Base-by-base conservation (phyloP, 2,113 vertebrate species). In the Pimephales promelas region DNA sequence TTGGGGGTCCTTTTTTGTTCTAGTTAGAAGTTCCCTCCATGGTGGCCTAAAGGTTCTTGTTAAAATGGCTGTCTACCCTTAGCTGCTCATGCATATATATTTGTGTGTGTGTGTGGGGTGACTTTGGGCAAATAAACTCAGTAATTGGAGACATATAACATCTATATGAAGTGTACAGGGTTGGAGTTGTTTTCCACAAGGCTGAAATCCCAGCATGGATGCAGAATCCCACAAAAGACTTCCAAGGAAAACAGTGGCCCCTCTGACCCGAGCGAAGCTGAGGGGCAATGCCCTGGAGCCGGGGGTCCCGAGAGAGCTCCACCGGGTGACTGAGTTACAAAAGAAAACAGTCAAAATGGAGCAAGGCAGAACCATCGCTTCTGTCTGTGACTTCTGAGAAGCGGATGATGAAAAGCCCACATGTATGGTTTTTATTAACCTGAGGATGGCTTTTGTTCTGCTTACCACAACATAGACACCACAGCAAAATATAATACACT, bases 171-270 rank as follows among this genome's bases (percentile, higher is more conserved):
- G 20, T 61, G 49, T 49, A 52, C 49, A 70, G 61, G 24, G 47
- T 16, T 49, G 52, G 26, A 47, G 28, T 59, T 73, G 57, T 80
- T 79, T 83, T 85, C 70, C 62, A 83, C 34, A 0, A 40, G 73
- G 47, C 31, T 61, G 49, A 80, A 77, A 75, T 87, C 68, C 52
- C 57, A 79, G 75, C 72, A 34, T 59, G 57, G 66, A 81, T 47
- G 16, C 45, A 52, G 68, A 75, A 81, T 87, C 84, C 84, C 84
- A 87, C 72, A 82, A 80, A 87, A 71, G 45, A n/a, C 18, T 54
- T 88, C 84, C 77, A 83, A 85, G 43, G 43, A 88, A 85, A 88
- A 85, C 81, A 88, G 56, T 85, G 81, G 77, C 84, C 86, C 28
- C 71, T 59, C 68, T 84, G 85, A 84, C 70, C 85, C 45, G 68